Conservation (phyloP, 2,888 invertebrate genomes). For the Bellardia pandia region DNA sequence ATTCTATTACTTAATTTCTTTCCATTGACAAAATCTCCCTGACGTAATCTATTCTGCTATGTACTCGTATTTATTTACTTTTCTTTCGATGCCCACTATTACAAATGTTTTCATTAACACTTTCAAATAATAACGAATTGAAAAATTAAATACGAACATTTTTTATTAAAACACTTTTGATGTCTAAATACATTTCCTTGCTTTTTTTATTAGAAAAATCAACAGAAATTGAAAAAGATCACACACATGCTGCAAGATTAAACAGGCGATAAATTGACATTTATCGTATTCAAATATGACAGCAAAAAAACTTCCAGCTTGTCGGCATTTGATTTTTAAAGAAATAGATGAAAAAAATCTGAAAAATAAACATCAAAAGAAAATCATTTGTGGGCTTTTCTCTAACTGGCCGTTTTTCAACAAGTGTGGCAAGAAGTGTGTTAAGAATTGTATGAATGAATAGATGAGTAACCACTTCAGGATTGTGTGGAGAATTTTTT, state of each 20-base stretch:
- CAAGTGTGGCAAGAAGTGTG: too few relatives aligned
- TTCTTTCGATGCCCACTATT: neutral
- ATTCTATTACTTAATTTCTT: neutral
- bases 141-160: constrained; percentile 1
- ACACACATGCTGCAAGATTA: constrained; percentile 54
- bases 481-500: too few relatives aligned
- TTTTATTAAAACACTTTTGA: constrained; percentile 35
- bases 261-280: constrained; percentile 64
- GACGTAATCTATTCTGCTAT: neutral
- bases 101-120: constrained; percentile 25
- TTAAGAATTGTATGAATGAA: too few relatives aligned
- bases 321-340: constrained; percentile 44
- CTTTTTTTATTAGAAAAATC: constrained; percentile 52
- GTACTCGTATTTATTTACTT: neutral
- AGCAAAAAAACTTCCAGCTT: constrained; percentile 22
- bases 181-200: neutral
- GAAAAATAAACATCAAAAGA: constrained; percentile 42
- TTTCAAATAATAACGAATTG: neutral
- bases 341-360: neutral
- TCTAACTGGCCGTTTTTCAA: neutral
- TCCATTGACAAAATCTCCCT: neutral
- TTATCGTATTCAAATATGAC: constrained; percentile 40
- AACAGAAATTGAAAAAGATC: constrained; percentile 56
- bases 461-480: neutral
- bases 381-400: neutral